Evolutionary conservation across 2,797 vertebrate genomes (phyloP), one percentile per base, ranked within the genome.

Genomic region (Lepilemur septentrionalis): DNA sequence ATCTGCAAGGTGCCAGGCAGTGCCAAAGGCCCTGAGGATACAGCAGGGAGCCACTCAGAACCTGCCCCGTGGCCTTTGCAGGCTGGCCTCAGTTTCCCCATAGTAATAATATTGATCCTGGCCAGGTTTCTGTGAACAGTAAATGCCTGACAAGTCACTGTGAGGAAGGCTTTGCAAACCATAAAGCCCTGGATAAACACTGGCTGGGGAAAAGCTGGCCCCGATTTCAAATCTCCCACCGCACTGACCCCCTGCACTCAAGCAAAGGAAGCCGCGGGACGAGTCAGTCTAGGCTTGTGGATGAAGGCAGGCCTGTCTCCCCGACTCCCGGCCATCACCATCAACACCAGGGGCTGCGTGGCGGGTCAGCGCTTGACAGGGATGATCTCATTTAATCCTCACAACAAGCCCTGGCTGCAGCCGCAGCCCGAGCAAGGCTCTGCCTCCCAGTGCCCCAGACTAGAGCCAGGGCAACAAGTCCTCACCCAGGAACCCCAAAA

Each of bases 301-400:
- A 20, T 0, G 69, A 46, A 48, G 61, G 20, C 35, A 79, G 43
- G 32, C 7, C 41, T 0, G 1, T 13, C 46, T 14, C 55, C 63
- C 32, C 3, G 20, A n/a, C 59, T 46, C 46, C 70, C 15, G 20
- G 1, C 18, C 2, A 38, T 14, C 65, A 7, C 35, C 25, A 32
- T 0, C 2, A 13, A 75, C 18, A 2, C 22, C 32, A 12, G 0
- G 11, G 52, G n/a, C 18, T 1, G 30, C 80, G 43, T 0, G 11
- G 72, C 0, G 2, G 75, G 46, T 12, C 43, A 57, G 25, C 2
- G 3, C 30, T 32, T 11, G 23, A 57, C 22, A 2, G 0, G 13
- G n/a, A 23, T 1, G 28, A 22, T 10, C 63, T 41, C 17, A 2
- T 5, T 63, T 5, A 52, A n/a, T 4, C 23, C 48, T 41, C 28